These are phyloP conservation scores for Pyralis farinalis DNA, from an alignment of 2,888 invertebrate species.

Conservation along the genomic window DNA sequence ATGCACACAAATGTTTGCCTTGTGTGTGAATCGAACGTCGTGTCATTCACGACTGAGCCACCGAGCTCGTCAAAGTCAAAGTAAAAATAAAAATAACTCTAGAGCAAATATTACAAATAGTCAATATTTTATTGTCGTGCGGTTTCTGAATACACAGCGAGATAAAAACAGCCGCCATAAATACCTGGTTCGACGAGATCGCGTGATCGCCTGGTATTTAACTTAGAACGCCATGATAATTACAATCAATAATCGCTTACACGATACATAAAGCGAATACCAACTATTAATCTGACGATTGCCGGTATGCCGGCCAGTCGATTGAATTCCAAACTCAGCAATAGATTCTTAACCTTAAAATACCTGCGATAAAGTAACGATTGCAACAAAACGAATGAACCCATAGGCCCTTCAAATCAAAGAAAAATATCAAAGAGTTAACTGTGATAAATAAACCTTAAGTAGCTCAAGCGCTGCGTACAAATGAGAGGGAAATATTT, in stretches of 20 bases:
- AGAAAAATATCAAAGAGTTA: constrained; percentile 37
- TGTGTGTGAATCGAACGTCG: no score
- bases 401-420: constrained; percentile 23
- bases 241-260: constrained; percentile 69
- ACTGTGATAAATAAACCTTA: constrained; percentile 59
- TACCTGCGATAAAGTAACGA: constrained; percentile 10
- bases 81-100: no score
- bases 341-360: constrained; percentile 13
- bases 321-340: constrained; percentile 14
- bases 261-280: constrained; percentile 46
- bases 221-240: constrained; percentile 66
- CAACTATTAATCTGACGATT: constrained; percentile 51
- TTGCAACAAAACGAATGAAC: constrained; percentile 3
- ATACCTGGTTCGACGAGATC: constrained; percentile 38
- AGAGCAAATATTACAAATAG: background rate
- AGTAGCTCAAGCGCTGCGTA: constrained; percentile 43
- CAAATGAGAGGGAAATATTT: constrained; percentile 19
- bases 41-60: no score
- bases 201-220: constrained; percentile 59
- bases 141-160: constrained; percentile 16
- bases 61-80: no score
- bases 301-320: constrained; percentile 23
- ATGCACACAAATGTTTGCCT: no score
- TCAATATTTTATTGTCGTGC: background rate
- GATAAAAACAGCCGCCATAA: constrained; percentile 40